Evolutionary conservation across 2,888 invertebrate genomes (phyloP).

Genomic region (Stenchaetothrips biformis): DNA sequence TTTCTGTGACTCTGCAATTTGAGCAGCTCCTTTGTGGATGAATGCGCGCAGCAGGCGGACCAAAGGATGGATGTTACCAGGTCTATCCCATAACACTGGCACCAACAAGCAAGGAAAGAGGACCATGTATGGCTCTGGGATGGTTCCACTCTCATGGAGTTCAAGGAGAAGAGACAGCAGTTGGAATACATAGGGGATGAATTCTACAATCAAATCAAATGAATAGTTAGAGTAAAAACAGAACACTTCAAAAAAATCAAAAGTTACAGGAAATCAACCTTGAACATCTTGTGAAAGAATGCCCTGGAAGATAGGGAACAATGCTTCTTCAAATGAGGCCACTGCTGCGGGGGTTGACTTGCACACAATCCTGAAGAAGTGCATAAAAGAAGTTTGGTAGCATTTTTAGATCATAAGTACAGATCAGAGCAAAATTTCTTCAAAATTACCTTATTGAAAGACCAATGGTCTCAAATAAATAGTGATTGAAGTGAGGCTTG

Average conservation of each 20-base stretch:
- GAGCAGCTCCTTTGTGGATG: constrained; percentile 64
- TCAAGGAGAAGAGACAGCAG: constrained; percentile 87
- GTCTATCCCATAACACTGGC: constrained; percentile 88
- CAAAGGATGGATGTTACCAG: constrained; percentile 89
- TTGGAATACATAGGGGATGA: constrained; percentile 98
- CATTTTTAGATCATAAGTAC: constrained; percentile 28
- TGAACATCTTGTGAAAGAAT: constrained; percentile 91
- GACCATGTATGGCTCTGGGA: constrained; percentile 80
- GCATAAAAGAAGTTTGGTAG: constrained; percentile 17
- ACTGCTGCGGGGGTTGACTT: constrained; percentile 74
- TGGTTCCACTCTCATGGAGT: constrained; percentile 54
- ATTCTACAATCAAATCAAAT: constrained; percentile 58
- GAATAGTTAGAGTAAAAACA: neutral
- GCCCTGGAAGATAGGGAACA: constrained; percentile 93
- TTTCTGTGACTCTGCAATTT: constrained; percentile 57
- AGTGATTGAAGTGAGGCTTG: constrained; percentile 97
- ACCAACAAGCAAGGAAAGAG: constrained; percentile 85
- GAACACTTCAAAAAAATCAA: neutral
- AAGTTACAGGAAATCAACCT: constrained; percentile 51
- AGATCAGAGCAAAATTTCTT: constrained; percentile 27
- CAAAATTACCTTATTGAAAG: constrained; percentile 68
- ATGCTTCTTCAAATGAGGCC: constrained; percentile 79
- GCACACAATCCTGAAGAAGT: constrained; percentile 68
- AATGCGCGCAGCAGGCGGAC: constrained; percentile 88
- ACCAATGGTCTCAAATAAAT: constrained; percentile 91